A percentile compares a stretch with the other conserved stretches of the same genome.
These are phyloP conservation scores for Amblyraja radiata DNA, from an alignment of 2,797 vertebrate genomes.

Conservation along the genomic window DNA sequence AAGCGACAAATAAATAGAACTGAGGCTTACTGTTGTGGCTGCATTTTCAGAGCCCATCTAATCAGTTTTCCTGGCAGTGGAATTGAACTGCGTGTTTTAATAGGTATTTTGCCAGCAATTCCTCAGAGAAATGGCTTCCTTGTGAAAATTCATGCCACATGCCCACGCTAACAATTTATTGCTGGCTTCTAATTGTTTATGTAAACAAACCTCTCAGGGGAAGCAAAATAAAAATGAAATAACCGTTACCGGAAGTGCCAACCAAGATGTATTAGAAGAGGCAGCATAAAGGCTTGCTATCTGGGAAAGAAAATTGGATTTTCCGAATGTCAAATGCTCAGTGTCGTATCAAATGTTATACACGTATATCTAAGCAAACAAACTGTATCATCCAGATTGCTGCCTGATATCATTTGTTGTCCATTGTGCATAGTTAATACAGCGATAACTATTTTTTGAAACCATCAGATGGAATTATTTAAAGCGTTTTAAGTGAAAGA, in stretches of 20 bases:
- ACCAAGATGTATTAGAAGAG: not conserved
- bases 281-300: not conserved
- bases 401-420: not conserved
- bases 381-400: not conserved
- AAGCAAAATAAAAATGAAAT: not conserved
- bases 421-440: not conserved
- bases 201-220: not conserved
- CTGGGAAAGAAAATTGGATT: not conserved
- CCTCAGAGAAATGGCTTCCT: not conserved
- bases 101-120: not conserved
- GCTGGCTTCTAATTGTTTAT: conserved; percentile 8
- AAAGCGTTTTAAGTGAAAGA: not conserved
- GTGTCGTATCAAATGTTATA: not conserved
- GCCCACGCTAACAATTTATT: not conserved
- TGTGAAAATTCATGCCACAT: not conserved
- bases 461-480: not conserved
- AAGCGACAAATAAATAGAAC: not conserved
- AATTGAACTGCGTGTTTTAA: not conserved
- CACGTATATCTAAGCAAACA: not conserved
- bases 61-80: not conserved
- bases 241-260: not conserved
- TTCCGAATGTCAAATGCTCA: not conserved
- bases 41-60: not conserved
- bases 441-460: not conserved
- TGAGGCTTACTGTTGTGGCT: not conserved